These are phyloP conservation scores for Scotopteryx bipunctaria DNA, from an alignment of 2,888 invertebrate genomes.

Conservation along the genomic window DNA sequence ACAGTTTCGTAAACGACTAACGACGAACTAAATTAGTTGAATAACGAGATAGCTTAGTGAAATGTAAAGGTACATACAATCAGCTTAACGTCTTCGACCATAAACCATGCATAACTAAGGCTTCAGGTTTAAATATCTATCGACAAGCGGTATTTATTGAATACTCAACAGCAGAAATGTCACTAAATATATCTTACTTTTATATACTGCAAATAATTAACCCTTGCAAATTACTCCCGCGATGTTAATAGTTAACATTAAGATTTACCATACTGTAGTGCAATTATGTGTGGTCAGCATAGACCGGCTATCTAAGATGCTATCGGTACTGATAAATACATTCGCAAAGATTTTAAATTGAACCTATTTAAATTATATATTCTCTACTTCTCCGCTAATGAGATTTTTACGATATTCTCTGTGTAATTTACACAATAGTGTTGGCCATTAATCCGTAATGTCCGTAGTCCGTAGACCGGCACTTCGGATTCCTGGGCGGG, in stretches of 20 bases:
- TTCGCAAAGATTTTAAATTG: conserved; percentile 35
- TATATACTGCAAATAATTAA: conserved; percentile 4
- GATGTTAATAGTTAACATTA: conserved; percentile 32
- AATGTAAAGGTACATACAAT: too few relatives aligned
- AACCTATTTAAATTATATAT: conserved; percentile 34
- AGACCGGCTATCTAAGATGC: conserved; percentile 22
- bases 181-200: conserved; percentile 1
- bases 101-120: too few relatives aligned
- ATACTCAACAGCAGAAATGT: conserved; percentile 2
- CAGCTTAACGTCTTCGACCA: too few relatives aligned
- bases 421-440: conserved; percentile 25
- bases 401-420: conserved; percentile 27
- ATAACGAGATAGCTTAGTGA: too few relatives aligned
- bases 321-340: conserved; percentile 35
- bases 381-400: conserved; percentile 26
- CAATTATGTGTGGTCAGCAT: conserved; percentile 7
- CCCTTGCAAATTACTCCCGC: conserved; percentile 21
- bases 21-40: too few relatives aligned
- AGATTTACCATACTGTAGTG: conserved; percentile 13
- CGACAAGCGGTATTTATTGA: neutral
- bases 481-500: conserved; percentile 7
- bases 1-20: too few relatives aligned
- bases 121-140: neutral
- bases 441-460: conserved; percentile 28
- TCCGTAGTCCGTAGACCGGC: conserved; percentile 5